phyloP scores from a whole-genome alignment of 2,797 vertebrate genomes.

The Acestrorhynchus altus region DNA sequence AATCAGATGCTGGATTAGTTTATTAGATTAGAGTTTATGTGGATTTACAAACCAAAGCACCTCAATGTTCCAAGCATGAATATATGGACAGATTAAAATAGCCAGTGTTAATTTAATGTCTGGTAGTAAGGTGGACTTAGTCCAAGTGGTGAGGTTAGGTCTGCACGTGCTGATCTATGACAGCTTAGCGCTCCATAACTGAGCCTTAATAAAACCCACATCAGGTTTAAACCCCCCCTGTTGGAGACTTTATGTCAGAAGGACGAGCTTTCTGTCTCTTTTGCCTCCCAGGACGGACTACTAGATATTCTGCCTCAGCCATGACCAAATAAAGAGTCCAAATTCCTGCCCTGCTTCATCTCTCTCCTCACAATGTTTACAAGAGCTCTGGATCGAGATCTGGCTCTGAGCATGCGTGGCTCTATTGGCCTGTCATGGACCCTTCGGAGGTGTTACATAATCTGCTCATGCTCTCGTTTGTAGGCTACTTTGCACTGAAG shows the following conservation, averaged over 20 bases:
- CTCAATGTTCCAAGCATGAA: background rate
- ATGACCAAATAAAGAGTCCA: slow-evolving; percentile 88
- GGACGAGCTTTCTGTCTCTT: slow-evolving; percentile 31
- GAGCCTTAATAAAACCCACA: slow-evolving; percentile 30
- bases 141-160: background rate
- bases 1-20: background rate
- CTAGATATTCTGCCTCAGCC: slow-evolving; percentile 63
- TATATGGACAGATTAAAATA: background rate
- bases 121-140: background rate
- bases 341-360: slow-evolving; percentile 76
- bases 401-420: slow-evolving; percentile 8
- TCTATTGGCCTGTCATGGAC: slow-evolving; percentile 16
- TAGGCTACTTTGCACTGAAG: slow-evolving; percentile 3
- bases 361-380: slow-evolving; percentile 77
- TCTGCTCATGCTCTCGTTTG: background rate
- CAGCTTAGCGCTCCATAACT: background rate
- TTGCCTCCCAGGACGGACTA: slow-evolving; percentile 47
- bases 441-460: slow-evolving; percentile 43
- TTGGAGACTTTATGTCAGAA: slow-evolving; percentile 28
- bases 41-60: background rate
- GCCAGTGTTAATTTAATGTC: background rate
- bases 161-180: background rate
- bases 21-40: slow-evolving; percentile 8
- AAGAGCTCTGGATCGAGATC: slow-evolving; percentile 64
- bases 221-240: slow-evolving; percentile 31